phyloP scores from a whole-genome alignment of 2,888 invertebrate genomes.

The Synanthedon tipuliformis region DNA sequence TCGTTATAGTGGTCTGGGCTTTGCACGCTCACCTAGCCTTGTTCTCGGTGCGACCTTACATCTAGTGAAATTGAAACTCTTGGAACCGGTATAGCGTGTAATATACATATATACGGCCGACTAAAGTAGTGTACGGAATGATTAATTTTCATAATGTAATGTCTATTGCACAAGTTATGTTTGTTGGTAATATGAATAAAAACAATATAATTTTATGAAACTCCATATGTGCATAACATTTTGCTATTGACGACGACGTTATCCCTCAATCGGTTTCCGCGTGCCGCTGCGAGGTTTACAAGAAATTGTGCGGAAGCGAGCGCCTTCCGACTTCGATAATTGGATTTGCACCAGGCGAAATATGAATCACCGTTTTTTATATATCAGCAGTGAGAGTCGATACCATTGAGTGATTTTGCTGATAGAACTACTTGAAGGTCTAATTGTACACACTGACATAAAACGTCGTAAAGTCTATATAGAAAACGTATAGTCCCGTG shows the following conservation, averaged over 20 bases:
- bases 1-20: slow-evolving; percentile 10
- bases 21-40: slow-evolving; percentile 55
- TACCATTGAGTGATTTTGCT: not conserved
- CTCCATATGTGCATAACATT: not conserved
- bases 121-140: slow-evolving; percentile 26
- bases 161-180: slow-evolving; percentile 8
- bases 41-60: slow-evolving; percentile 50
- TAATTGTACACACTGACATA: not conserved
- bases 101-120: slow-evolving; percentile 18
- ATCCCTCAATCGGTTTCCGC: slow-evolving; percentile 30
- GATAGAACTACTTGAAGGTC: not conserved
- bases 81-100: slow-evolving; percentile 32
- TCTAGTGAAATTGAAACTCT: slow-evolving; percentile 52
- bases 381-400: slow-evolving; percentile 2
- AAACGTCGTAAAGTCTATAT: too few species aligned
- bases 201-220: too few species aligned
- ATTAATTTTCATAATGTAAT: slow-evolving; percentile 23
- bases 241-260: not conserved
- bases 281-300: slow-evolving; percentile 16
- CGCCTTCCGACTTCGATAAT: slow-evolving; percentile 41
- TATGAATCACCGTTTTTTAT: slow-evolving; percentile 30
- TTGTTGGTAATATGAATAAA: not conserved
- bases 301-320: slow-evolving; percentile 41
- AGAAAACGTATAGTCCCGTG: too few species aligned
- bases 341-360: slow-evolving; percentile 26